Percentiles rank a stretch among this genome's conserved stretches.
Evolutionary conservation across 2,113 vertebrate species (phyloP).

Genomic region (Hystrix brachyura): DNA sequence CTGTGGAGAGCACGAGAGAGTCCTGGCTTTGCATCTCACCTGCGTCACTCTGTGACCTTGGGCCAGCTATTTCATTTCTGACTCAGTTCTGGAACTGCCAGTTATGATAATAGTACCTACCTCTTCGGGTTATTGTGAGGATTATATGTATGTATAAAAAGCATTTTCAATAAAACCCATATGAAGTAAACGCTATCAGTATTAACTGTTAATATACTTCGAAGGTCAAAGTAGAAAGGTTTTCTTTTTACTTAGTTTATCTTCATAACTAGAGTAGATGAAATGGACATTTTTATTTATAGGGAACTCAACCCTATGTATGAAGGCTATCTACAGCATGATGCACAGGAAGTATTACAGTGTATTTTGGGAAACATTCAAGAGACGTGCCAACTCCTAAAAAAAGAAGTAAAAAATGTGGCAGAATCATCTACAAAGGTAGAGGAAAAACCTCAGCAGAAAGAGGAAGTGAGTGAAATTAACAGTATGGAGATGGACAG

Average conservation of each 20-base stretch:
- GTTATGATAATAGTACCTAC: neutral
- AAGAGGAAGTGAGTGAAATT: constrained; percentile 71
- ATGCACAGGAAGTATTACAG: constrained; percentile 98
- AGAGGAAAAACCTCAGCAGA: constrained; percentile 76
- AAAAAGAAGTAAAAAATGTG: constrained; percentile 90
- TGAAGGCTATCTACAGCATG: constrained; percentile 98
- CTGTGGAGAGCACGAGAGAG: neutral
- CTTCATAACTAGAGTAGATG: constrained; percentile 65
- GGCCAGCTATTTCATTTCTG: neutral
- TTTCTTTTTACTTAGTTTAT: constrained; percentile 22
- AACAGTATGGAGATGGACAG: constrained; percentile 70
- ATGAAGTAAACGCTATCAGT: neutral
- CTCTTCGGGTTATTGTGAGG: constrained; percentile 10
- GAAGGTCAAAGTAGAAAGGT: neutral
- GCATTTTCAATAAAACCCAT: constrained; percentile 28
- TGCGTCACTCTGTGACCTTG: neutral
- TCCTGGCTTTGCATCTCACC: neutral
- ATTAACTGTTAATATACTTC: neutral
- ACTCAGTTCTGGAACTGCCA: neutral
- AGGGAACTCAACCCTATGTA: constrained; percentile 99
- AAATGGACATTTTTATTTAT: constrained; percentile 74
- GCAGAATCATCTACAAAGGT: constrained; percentile 68
- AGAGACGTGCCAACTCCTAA: constrained; percentile 95
- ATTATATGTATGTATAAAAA: neutral
- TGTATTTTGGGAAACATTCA: constrained; percentile 98